Evolutionary conservation across 2,888 invertebrate genomes (phyloP), one percentile per base, ranked within the genome.

Genomic region (Urechis unicinctus): DNA sequence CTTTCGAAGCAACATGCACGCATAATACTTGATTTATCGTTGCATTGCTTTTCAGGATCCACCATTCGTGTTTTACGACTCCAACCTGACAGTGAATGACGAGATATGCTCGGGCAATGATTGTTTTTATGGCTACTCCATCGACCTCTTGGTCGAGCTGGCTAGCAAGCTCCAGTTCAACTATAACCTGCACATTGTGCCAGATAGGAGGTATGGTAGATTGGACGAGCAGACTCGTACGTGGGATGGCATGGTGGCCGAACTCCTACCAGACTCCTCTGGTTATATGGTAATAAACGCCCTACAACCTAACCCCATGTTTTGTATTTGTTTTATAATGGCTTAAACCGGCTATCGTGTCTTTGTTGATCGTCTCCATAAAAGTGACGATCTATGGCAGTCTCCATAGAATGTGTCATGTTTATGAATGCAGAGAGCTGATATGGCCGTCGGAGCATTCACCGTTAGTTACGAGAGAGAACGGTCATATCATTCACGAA

Each of bases 391-490:
- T n/a, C n/a, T n/a, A n/a, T n/a, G n/a, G n/a, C n/a, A n/a, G n/a
- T n/a, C n/a, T n/a, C n/a, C n/a, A n/a, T n/a, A n/a, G n/a, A n/a
- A n/a, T n/a, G n/a, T n/a, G n/a, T n/a, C n/a, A n/a, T n/a, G n/a
- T 30, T 9, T 29, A 4, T 53, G 43, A 22, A 89, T 91, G 69
- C 84, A 89, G 91, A 86, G 89, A 78, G 93, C 92, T 0, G 94
- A 94, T 72, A 82, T 95, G 61, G 93, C 93, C 0, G 90, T 94
- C 0, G 93, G 91, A 0, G 92, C 94, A 0, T 91, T 95, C 88
- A 95, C 94, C 2, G 95, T 94, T 67, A 94, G 91, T 79, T 94
- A 91, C 77, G 92, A 92, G 0, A 80, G 94, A 17, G 92, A 93
- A 75, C 88, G 47, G 87, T 94, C 1, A 91, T 95, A 58, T 93